phyloP scores from a whole-genome alignment of 2,888 invertebrate species.

The Choristoneura rosaceana region DNA sequence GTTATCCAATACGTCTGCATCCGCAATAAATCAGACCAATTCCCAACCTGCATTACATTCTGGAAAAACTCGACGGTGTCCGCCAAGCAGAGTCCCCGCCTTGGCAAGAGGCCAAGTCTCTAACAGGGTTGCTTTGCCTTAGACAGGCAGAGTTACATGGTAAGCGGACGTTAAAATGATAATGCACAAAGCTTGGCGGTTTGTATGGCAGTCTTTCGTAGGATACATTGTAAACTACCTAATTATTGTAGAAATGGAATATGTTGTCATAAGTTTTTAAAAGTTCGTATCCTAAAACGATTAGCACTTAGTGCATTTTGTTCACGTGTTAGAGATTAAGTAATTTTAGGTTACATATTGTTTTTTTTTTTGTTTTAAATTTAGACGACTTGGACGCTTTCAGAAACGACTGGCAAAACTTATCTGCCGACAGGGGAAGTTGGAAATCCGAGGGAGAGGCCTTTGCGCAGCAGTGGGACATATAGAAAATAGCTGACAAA shows the following conservation, averaged over 20 bases:
- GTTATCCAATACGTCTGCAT: slow-evolving; percentile 30
- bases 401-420: no score
- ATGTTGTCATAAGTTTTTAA: no score
- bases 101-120: slow-evolving; percentile 30
- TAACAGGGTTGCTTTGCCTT: slow-evolving; percentile 25
- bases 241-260: not conserved
- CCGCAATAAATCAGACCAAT: slow-evolving; percentile 32
- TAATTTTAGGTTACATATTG: no score
- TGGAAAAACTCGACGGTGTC: slow-evolving; percentile 29
- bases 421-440: no score
- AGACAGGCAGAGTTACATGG: slow-evolving; percentile 14
- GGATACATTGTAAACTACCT: not conserved
- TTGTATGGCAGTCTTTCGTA: not conserved
- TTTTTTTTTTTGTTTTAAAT: no score
- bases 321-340: no score
- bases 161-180: slow-evolving; percentile 5
- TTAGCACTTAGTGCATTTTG: no score
- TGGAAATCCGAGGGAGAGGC: no score
- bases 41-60: slow-evolving; percentile 23
- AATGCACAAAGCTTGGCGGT: not conserved
- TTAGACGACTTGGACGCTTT: no score
- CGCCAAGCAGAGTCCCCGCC: slow-evolving; percentile 18
- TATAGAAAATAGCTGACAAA: no score
- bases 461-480: no score
- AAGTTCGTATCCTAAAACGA: no score